Percentiles rank a stretch among this genome's conserved stretches.
Conservation (phyloP, 2,797 vertebrate genomes). For the Sebastes minor region DNA sequence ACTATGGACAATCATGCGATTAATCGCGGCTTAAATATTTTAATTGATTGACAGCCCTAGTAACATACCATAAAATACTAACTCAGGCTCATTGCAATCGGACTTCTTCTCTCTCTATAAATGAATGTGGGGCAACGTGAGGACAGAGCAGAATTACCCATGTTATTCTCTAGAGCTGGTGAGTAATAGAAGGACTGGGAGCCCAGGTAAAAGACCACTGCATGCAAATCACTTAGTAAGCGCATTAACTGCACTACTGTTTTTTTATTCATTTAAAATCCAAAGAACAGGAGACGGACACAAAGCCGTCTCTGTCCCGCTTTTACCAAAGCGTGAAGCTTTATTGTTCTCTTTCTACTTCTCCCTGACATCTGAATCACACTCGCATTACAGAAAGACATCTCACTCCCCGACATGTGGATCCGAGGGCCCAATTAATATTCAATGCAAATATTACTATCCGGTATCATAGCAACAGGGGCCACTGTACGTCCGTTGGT, state of each 20-base stretch:
- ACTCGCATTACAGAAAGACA: constrained; percentile 55
- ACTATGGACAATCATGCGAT: neutral
- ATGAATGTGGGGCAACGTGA: constrained; percentile 4
- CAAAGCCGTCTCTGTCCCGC: neutral
- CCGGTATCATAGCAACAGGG: constrained; percentile 83
- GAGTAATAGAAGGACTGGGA: constrained; percentile 48
- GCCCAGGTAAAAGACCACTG: constrained; percentile 29
- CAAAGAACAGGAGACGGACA: neutral
- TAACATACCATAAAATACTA: neutral
- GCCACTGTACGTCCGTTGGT: constrained; percentile 45
- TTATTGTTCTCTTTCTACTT: constrained; percentile 8
- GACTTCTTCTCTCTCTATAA: neutral
- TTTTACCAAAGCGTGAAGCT: neutral
- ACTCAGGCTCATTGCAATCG: neutral
- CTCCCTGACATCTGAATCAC: constrained; percentile 46
- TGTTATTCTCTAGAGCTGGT: constrained; percentile 30
- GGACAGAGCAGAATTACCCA: constrained; percentile 12
- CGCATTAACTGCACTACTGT: neutral
- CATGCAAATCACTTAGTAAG: constrained; percentile 37
- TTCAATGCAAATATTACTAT: constrained; percentile 77
- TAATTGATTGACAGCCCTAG: neutral
- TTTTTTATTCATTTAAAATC: constrained; percentile 10
- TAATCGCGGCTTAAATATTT: too few species aligned
- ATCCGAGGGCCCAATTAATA: constrained; percentile 76
- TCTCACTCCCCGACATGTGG: constrained; percentile 48